phyloP scores from a whole-genome alignment of 2,888 invertebrate genomes.

The Eremobia ochroleuca region DNA sequence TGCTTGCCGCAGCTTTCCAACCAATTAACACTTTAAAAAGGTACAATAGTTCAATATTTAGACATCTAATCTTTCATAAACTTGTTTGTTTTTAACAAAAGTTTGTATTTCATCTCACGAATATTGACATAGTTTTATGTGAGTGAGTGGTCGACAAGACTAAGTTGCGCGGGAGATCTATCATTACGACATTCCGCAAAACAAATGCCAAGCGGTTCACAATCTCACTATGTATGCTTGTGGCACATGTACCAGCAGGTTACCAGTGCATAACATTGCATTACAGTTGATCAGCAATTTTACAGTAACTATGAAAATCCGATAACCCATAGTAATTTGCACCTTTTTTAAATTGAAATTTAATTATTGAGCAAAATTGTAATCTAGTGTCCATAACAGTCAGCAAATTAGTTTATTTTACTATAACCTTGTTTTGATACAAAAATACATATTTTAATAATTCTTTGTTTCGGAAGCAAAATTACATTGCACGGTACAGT shows the following conservation, averaged over 20 bases:
- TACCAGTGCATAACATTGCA: constrained; percentile 34
- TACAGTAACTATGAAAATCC: neutral
- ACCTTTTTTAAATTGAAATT: constrained; percentile 4
- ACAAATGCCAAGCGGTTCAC: constrained; percentile 30
- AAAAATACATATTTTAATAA: neutral
- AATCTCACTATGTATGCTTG: constrained; percentile 45
- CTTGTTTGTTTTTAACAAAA: constrained; percentile 26
- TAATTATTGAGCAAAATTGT: constrained; percentile 2
- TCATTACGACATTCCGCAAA: constrained; percentile 58
- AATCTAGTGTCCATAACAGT: neutral
- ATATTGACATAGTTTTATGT: constrained; percentile 29
- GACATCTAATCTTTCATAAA: neutral
- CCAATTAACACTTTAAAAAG: constrained; percentile 3
- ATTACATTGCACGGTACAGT: neutral
- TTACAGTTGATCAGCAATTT: constrained; percentile 48
- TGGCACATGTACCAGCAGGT: constrained; percentile 51
- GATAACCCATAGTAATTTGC: constrained; percentile 18
- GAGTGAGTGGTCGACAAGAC: constrained; percentile 32
- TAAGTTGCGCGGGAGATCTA: constrained; percentile 64
- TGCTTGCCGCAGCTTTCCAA: constrained; percentile 30
- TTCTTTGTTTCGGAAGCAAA: constrained; percentile 9
- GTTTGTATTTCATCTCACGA: neutral
- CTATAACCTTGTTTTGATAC: neutral
- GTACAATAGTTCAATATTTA: constrained; percentile 1
- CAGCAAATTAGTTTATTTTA: neutral